Evolutionary conservation across 2,888 invertebrate species (phyloP).

Genomic region (Lottia gigantea): DNA sequence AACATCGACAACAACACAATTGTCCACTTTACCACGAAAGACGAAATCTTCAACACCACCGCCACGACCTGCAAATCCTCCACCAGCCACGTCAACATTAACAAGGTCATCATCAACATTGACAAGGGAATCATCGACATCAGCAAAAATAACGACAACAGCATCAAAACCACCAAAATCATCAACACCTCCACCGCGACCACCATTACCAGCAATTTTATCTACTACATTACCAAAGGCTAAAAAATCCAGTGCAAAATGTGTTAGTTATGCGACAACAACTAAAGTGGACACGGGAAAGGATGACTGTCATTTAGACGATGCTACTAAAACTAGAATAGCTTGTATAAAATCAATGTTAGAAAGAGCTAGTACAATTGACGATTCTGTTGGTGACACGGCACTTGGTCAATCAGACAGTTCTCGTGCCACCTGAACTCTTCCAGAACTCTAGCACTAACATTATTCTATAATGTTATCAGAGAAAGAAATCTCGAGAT

Average conservation of each 20-base stretch:
- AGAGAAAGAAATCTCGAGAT: too few species aligned
- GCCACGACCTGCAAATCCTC: not conserved
- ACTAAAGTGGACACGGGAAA: not conserved
- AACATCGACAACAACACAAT: too few species aligned
- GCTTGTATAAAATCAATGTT: slow-evolving; percentile 21
- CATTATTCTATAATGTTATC: too few species aligned
- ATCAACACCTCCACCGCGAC: not conserved
- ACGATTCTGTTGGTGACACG: not conserved
- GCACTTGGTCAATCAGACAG: too few species aligned
- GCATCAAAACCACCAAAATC: too few species aligned
- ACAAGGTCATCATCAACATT: too few species aligned
- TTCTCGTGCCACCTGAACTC: too few species aligned
- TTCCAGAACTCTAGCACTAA: too few species aligned
- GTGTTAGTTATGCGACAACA: slow-evolving; percentile 9
- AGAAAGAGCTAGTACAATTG: slow-evolving; percentile 17
- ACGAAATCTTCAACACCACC: not conserved
- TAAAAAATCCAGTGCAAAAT: slow-evolving; percentile 6
- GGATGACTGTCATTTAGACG: slow-evolving; percentile 17
- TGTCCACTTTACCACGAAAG: not conserved
- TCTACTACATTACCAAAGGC: slow-evolving; percentile 19
- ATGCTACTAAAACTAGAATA: slow-evolving; percentile 17
- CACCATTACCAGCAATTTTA: slow-evolving; percentile 19
- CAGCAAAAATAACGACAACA: too few species aligned
- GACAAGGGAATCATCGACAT: too few species aligned
- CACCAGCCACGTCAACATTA: not conserved